Evolutionary conservation across 2,113 vertebrate genomes (phyloP).

Genomic region (Microtus montanus): DNA sequence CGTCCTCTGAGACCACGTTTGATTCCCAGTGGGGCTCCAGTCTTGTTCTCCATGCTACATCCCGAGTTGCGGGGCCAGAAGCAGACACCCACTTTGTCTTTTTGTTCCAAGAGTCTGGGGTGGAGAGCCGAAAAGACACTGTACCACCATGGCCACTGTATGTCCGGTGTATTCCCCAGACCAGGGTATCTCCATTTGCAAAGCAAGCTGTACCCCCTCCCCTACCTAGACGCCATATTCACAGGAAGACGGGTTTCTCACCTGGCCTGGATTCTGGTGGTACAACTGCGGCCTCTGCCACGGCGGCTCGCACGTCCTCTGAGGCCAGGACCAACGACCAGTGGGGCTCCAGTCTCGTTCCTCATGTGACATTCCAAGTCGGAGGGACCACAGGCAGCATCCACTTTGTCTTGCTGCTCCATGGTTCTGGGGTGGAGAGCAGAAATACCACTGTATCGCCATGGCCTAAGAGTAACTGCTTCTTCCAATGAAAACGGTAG

Average conservation of each 20-base stretch:
- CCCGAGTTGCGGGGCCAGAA: not conserved
- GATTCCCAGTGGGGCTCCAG: not conserved
- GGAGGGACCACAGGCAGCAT: not conserved
- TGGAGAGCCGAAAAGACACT: not conserved
- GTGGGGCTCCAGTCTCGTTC: not conserved
- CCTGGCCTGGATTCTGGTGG: not conserved
- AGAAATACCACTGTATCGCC: not conserved
- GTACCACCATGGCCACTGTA: not conserved
- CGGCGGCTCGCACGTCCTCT: too few species aligned
- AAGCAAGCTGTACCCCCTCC: not conserved
- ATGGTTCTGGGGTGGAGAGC: not conserved
- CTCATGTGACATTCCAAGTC: not conserved
- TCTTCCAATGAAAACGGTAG: too few species aligned
- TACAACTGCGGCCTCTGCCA: too few species aligned
- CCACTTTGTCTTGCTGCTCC: conserved; percentile 16
- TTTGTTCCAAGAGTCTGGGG: conserved; percentile 42
- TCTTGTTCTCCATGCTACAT: not conserved
- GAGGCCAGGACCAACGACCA: not conserved
- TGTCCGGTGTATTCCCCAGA: too few species aligned
- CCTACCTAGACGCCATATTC: too few species aligned
- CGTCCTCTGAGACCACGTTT: too few species aligned
- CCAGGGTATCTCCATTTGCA: too few species aligned
- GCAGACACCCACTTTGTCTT: not conserved
- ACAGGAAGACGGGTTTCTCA: not conserved
- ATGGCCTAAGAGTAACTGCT: too few species aligned